These are phyloP conservation scores for Leucoma salicis DNA, from an alignment of 2,888 invertebrate species.

Conservation along the genomic window DNA sequence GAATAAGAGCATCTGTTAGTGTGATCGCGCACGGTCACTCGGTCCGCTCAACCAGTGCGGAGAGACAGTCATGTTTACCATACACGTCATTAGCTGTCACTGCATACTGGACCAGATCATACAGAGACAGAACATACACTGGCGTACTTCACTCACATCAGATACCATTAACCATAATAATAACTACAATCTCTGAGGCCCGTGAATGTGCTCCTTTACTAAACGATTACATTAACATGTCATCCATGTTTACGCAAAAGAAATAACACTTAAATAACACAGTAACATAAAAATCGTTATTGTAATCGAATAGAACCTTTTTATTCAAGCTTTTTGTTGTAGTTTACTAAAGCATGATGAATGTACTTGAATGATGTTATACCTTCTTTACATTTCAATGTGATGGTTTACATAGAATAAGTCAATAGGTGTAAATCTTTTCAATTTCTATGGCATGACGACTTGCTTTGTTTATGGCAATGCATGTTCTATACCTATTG, in stretches of 20 bases:
- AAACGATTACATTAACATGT: conserved; percentile 54
- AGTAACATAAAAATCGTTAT: background rate
- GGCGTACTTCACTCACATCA: conserved; percentile 79
- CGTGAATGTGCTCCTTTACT: conserved; percentile 70
- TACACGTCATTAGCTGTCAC: conserved; percentile 72
- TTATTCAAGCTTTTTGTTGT: conserved; percentile 60
- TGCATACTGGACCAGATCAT: conserved; percentile 69
- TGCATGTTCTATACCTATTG: conserved; percentile 59
- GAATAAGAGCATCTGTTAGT: conserved; percentile 49
- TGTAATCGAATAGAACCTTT: conserved; percentile 60
- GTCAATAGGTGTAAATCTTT: conserved; percentile 12
- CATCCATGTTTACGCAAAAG: conserved; percentile 10
- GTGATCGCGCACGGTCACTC: conserved; percentile 43
- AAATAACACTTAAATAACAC: background rate
- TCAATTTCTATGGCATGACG: conserved; percentile 16
- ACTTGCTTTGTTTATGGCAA: conserved; percentile 63
- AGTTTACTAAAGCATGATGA: conserved; percentile 57
- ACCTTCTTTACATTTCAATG: conserved; percentile 14
- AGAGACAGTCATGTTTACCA: conserved; percentile 39
- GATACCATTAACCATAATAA: conserved; percentile 73
- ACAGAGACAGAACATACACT: conserved; percentile 73
- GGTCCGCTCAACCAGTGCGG: conserved; percentile 44
- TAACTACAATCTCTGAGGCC: conserved; percentile 60
- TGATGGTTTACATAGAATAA: conserved; percentile 18
- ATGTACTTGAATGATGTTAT: conserved; percentile 35